Percentiles rank a stretch among this genome's conserved stretches.
Evolutionary conservation across 30 jellyfish, hydroid and myxozoan species (phyloP).

Genomic region (Phacellophora camtschatica): DNA sequence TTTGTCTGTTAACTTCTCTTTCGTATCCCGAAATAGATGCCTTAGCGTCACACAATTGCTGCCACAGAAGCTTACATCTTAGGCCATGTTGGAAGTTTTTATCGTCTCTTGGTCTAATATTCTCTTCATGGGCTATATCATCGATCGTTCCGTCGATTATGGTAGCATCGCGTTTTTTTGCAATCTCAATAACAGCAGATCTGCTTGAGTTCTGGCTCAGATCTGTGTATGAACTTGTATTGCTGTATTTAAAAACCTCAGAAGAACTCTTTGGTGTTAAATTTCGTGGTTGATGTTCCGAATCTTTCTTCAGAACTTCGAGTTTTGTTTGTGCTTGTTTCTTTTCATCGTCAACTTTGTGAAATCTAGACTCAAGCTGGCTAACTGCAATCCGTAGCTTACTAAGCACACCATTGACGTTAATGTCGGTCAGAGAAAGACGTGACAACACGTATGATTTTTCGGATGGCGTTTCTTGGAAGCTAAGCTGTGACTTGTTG

Average conservation of each 20-base stretch:
- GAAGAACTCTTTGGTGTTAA: slow-evolving; percentile 10
- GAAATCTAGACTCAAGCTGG: slow-evolving; percentile 58
- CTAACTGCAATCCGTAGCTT: slow-evolving; percentile 59
- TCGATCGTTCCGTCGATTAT: slow-evolving; percentile 64
- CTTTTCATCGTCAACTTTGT: slow-evolving; percentile 12
- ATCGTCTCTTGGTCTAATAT: slow-evolving; percentile 40
- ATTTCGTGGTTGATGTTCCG: not conserved
- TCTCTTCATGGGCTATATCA: slow-evolving; percentile 47
- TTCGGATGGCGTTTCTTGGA: not conserved
- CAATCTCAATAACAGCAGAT: slow-evolving; percentile 73
- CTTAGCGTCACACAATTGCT: slow-evolving; percentile 68
- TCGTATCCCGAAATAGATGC: slow-evolving; percentile 51
- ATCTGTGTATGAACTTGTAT: not conserved
- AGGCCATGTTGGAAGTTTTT: slow-evolving; percentile 57
- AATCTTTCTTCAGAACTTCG: not conserved
- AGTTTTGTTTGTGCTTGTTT: slow-evolving; percentile 29
- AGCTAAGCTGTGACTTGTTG: not conserved
- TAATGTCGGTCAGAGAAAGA: slow-evolving; percentile 47
- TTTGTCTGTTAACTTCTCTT: slow-evolving; percentile 50
- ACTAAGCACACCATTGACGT: slow-evolving; percentile 43
- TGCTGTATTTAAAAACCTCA: not conserved
- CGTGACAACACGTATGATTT: slow-evolving; percentile 40
- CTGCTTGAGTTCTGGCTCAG: slow-evolving; percentile 6
- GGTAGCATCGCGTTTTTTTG: slow-evolving; percentile 48
- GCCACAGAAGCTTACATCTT: slow-evolving; percentile 72